Conservation (phyloP, 1,140 invertebrate species). For the Platorchestia sp. region DNA sequence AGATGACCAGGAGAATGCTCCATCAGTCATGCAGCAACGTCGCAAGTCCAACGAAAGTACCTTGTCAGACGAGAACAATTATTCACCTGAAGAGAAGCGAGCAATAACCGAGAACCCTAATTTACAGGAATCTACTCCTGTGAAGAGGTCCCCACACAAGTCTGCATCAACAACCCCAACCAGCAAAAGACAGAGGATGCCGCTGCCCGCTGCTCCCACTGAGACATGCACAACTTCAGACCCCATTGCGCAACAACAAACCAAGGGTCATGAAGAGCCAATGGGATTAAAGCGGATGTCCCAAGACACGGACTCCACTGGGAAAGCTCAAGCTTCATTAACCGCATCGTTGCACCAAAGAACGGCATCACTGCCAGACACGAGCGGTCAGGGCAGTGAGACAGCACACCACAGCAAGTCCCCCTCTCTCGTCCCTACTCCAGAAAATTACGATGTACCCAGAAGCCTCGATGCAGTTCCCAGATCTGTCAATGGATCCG, state of each 20-base stretch:
- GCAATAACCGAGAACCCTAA: neutral
- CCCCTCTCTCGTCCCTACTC: neutral
- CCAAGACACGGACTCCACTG: neutral
- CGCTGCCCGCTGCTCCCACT: neutral
- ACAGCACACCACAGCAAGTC: neutral
- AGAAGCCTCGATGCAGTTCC: slow-evolving; percentile 32
- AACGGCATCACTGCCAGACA: slow-evolving; percentile 15
- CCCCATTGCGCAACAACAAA: neutral
- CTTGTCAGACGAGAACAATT: neutral
- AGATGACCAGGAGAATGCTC: neutral
- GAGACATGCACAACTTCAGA: neutral
- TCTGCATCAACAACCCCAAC: neutral
- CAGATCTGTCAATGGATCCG: slow-evolving; percentile 17
- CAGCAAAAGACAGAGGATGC: slow-evolving; percentile 12
- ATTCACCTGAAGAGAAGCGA: neutral
- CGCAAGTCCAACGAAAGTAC: slow-evolving; percentile 31
- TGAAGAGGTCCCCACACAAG: slow-evolving; percentile 4
- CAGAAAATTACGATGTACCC: slow-evolving; percentile 34
- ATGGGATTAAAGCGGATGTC: neutral
- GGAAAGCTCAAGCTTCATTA: neutral
- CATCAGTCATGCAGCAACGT: neutral
- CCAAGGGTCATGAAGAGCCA: too few species aligned
- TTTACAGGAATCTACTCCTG: neutral
- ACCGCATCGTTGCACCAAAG: slow-evolving; percentile 4
- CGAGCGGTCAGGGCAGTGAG: neutral